Conservation (phyloP, 2,888 invertebrate genomes). For the Gastracanthus pulcherrimus region DNA sequence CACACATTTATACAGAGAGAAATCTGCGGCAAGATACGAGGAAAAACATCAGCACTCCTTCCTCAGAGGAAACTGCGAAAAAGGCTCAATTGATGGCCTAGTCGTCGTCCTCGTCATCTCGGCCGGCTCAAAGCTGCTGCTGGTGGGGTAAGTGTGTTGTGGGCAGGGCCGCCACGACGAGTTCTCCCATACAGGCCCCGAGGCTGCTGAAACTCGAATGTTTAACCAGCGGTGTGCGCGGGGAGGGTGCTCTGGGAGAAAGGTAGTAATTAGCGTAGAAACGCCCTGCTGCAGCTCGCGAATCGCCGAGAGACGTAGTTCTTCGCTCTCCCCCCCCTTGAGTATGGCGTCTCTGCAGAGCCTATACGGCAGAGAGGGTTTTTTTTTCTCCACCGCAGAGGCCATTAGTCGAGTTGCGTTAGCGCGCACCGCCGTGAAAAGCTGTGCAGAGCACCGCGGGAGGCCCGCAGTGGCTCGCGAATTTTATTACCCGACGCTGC, state of each 20-base stretch:
- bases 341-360: neutral
- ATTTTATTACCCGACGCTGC: constrained; percentile 9
- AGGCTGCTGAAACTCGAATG: constrained; percentile 16
- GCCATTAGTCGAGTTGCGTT: neutral
- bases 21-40: no score
- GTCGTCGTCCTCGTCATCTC: no score
- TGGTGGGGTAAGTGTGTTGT: neutral
- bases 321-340: neutral
- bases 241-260: constrained; percentile 22
- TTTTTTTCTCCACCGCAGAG: no score
- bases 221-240: no score
- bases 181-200: neutral
- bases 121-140: neutral
- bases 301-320: no score
- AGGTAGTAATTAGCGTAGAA: constrained; percentile 61
- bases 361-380: neutral
- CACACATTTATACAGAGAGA: no score
- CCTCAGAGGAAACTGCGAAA: no score
- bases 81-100: no score
- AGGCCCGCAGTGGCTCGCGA: neutral
- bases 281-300: neutral
- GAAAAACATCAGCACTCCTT: no score
- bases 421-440: neutral
- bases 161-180: constrained; percentile 2
- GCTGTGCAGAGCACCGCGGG: neutral